Evolutionary conservation across 2,888 invertebrate genomes (phyloP).

Genomic region (Cryptocheilus praepositus): DNA sequence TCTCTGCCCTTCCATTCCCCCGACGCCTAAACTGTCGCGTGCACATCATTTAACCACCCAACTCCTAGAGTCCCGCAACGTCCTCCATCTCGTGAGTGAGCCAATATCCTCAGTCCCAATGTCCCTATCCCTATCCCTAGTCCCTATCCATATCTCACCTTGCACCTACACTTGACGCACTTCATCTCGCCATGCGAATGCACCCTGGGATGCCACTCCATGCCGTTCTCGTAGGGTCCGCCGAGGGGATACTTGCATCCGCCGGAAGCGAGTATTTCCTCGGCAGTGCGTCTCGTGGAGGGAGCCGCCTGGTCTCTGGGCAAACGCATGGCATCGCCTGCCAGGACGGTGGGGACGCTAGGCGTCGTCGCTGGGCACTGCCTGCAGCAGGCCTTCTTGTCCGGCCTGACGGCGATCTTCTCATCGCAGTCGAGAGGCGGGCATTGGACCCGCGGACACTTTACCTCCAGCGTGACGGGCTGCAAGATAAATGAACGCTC

Average conservation of each 20-base stretch:
- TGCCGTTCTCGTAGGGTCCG: conserved; percentile 82
- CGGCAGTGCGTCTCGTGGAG: conserved; percentile 78
- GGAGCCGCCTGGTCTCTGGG: conserved; percentile 74
- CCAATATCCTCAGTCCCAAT: too few species aligned
- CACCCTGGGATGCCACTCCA: conserved; percentile 92
- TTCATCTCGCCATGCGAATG: conserved; percentile 91
- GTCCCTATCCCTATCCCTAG: too few species aligned
- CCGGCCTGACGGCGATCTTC: conserved; percentile 83
- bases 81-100: too few species aligned
- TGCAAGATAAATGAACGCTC: conserved; percentile 57
- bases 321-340: conserved; percentile 73
- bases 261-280: conserved; percentile 85
- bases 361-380: conserved; percentile 79
- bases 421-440: conserved; percentile 85
- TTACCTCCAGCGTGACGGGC: conserved; percentile 83
- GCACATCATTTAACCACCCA: too few species aligned
- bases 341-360: conserved; percentile 42
- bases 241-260: conserved; percentile 87
- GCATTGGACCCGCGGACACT: conserved; percentile 85
- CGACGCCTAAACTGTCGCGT: too few species aligned
- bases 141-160: conserved; percentile 78
- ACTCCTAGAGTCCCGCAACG: too few species aligned
- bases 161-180: conserved; percentile 93
- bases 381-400: conserved; percentile 88
- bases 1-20: too few species aligned